phyloP scores from a whole-genome alignment of 2,113 vertebrate genomes.

The Himantopus leucocephalus region DNA sequence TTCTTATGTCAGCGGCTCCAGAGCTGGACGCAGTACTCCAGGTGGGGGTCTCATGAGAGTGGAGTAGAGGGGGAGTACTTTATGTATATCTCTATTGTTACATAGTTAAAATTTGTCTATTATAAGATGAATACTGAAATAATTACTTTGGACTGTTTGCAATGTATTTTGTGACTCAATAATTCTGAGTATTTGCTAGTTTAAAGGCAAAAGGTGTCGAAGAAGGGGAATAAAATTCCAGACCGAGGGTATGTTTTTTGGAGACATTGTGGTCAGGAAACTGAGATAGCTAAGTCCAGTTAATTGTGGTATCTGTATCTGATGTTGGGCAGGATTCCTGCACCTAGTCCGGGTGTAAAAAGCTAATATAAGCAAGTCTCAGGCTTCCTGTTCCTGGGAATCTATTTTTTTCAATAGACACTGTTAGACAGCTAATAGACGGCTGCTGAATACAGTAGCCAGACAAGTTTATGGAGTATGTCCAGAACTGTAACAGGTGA shows the following conservation, averaged over 20 bases:
- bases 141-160: neutral
- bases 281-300: neutral
- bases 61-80: no score
- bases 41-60: no score
- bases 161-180: neutral
- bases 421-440: neutral
- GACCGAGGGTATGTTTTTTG: fast-evolving
- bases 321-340: neutral
- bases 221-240: neutral
- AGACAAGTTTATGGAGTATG: neutral
- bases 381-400: neutral
- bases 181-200: neutral
- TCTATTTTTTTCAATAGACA: neutral
- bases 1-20: no score
- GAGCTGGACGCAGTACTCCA: no score
- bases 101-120: neutral
- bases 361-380: neutral
- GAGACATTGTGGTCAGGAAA: neutral
- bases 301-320: neutral
- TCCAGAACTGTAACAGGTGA: neutral
- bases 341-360: neutral
- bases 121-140: neutral
- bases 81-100: neutral
- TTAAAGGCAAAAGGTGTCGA: neutral
- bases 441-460: neutral